Percentiles rank a stretch among this genome's conserved stretches.
Conservation (phyloP, 2,113 vertebrate species). For the Crocuta crocuta region DNA sequence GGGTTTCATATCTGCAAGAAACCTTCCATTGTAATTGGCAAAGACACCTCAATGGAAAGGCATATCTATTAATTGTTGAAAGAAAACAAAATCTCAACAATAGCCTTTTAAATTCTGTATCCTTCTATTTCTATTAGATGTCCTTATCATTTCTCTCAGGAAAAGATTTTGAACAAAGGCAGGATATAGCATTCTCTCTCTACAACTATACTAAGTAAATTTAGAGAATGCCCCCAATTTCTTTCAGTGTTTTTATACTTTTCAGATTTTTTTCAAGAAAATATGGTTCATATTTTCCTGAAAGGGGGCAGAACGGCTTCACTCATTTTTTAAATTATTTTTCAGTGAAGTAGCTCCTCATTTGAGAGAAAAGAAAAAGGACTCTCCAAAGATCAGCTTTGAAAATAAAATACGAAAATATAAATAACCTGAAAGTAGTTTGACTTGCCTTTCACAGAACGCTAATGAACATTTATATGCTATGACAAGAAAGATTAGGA, state of each 20-base stretch:
- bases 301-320: neutral
- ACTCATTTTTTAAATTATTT: neutral
- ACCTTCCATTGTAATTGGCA: neutral
- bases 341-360: neutral
- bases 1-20: neutral
- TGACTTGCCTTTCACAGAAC: neutral
- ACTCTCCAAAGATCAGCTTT: neutral
- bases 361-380: neutral
- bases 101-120: neutral
- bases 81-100: constrained; percentile 9
- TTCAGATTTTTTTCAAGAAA: neutral
- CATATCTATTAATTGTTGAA: neutral
- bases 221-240: neutral
- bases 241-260: neutral
- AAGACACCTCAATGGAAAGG: neutral
- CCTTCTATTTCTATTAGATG: neutral
- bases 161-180: neutral
- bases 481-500: neutral
- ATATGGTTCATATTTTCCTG: neutral
- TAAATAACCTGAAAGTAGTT: neutral
- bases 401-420: constrained; percentile 20
- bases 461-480: neutral
- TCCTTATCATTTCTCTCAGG: neutral
- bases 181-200: neutral
- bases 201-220: neutral